Conservation (phyloP, 2,888 invertebrate genomes). For the Oxytorus armatus region DNA sequence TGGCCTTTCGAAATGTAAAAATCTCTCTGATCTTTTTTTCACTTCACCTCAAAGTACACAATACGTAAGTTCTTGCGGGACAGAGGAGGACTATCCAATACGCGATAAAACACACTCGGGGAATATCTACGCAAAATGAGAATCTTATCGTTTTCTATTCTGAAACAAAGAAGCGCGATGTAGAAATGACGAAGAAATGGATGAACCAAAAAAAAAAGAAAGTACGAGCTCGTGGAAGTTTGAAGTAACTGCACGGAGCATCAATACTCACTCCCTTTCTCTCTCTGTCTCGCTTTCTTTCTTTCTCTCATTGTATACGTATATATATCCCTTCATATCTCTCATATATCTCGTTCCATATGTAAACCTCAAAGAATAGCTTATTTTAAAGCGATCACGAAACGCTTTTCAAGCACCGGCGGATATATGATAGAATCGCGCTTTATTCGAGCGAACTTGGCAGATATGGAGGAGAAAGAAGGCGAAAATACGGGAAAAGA, state of each 20-base stretch:
- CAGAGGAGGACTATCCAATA: constrained; percentile 10
- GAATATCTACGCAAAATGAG: constrained; percentile 24
- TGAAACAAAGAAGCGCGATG: constrained; percentile 38
- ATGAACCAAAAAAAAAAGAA: constrained; percentile 10
- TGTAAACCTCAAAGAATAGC: constrained; percentile 80
- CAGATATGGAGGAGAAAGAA: constrained; percentile 74
- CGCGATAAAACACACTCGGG: constrained; percentile 44
- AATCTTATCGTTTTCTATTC: constrained; percentile 41
- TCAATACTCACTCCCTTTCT: constrained; percentile 32
- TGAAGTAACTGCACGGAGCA: constrained; percentile 14
- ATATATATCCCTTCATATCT: constrained; percentile 13
- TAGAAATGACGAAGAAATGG: constrained; percentile 35
- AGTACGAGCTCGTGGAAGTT: constrained; percentile 30
- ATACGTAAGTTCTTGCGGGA: constrained; percentile 22
- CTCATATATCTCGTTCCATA: constrained; percentile 72
- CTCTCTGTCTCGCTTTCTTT: no score
- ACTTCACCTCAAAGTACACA: constrained; percentile 3
- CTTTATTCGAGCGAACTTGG: constrained; percentile 45
- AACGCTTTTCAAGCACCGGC: constrained; percentile 79
- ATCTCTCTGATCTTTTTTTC: constrained; percentile 12
- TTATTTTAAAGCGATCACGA: constrained; percentile 81
- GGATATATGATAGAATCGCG: constrained; percentile 75
- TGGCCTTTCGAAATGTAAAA: neutral
- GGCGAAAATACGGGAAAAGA: constrained; percentile 13
- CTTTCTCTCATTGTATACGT: constrained; percentile 13